phyloP scores from a whole-genome alignment of 2,888 invertebrate genomes.

The Dione juno region DNA sequence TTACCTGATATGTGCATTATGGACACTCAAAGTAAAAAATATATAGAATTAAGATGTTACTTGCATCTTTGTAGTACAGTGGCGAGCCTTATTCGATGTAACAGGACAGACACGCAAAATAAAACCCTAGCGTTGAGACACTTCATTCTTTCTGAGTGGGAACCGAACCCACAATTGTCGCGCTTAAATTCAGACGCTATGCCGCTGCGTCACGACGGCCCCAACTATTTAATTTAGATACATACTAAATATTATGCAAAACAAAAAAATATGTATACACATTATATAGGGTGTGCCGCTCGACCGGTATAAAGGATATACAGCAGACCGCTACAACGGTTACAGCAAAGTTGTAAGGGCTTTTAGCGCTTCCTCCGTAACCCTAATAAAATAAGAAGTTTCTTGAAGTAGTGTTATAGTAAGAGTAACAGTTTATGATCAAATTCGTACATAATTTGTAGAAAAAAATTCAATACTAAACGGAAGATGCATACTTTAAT shows the following conservation, averaged over 20 bases:
- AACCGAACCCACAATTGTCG: not conserved
- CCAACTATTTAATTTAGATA: too few relatives aligned
- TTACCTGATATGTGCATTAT: too few relatives aligned
- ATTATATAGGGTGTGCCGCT: constrained; percentile 1
- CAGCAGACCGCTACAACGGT: constrained; percentile 11
- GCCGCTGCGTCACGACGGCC: too few relatives aligned
- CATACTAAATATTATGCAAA: too few relatives aligned
- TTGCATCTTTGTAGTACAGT: too few relatives aligned
- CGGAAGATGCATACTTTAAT: not conserved
- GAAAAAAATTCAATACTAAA: not conserved
- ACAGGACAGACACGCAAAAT: too few relatives aligned
- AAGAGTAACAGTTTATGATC: not conserved
- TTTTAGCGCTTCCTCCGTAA: constrained; percentile 3
- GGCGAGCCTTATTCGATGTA: too few relatives aligned
- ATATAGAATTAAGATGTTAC: too few relatives aligned
- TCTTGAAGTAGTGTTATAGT: constrained; percentile 4
- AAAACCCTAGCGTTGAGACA: too few relatives aligned
- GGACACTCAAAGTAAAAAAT: too few relatives aligned
- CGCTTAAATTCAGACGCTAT: too few relatives aligned
- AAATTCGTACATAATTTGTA: not conserved
- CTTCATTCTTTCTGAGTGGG: not conserved
- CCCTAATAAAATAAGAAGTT: constrained; percentile 23
- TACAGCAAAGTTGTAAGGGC: constrained; percentile 14
- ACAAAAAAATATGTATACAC: not conserved
- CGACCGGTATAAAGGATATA: not conserved